Evolutionary conservation across 2,888 invertebrate genomes (phyloP), one percentile per base, ranked within the genome.

Genomic region (Thyatira batis): DNA sequence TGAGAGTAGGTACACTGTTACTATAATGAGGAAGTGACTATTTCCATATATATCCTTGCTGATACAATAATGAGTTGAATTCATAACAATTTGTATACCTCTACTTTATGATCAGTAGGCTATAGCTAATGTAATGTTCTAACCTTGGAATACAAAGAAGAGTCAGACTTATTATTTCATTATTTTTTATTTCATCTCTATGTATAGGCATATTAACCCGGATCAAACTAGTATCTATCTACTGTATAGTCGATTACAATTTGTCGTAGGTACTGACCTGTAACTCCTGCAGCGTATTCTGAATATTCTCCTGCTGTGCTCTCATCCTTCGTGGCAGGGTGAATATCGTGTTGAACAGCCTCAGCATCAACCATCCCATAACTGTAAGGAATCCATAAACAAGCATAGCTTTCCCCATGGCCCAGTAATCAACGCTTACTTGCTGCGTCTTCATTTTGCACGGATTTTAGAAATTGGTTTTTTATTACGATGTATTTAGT

Each of bases 371-470:
- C 94, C 95, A 95, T 11, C 93, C 93, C 20, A 94, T 80, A 17
- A 92, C 93, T 0, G 95, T 94, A 49, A 95, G 76, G 0, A 89
- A 89, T 48, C 94, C 87, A 70, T 95, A 95, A 11, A 93, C 92
- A 39, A 93, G 73, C 78, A 95, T 94, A 0, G 94, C 93, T 70
- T 93, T 92, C 0, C 93, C 82, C 95, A 95, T 95, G 58, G 93
- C 93, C 92, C 94, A 93, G 60, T 94, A 92, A 77, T 95, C 94
- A 28, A 95, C 94, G 20, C 92, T 91, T 0, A 95, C 94, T 92
- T 95, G 93, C 80, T 95, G 95, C 60, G 93, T 84, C 76, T 93
- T 93, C 95, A 95, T 95, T 71, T 67, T 76, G 46, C 23, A 43
- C n/a, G 0, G 10, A 27, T 39, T 8, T 39, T 33, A 17, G 6